Base-by-base conservation (phyloP, 2,888 invertebrate species). In the Piscicola geometra region DNA sequence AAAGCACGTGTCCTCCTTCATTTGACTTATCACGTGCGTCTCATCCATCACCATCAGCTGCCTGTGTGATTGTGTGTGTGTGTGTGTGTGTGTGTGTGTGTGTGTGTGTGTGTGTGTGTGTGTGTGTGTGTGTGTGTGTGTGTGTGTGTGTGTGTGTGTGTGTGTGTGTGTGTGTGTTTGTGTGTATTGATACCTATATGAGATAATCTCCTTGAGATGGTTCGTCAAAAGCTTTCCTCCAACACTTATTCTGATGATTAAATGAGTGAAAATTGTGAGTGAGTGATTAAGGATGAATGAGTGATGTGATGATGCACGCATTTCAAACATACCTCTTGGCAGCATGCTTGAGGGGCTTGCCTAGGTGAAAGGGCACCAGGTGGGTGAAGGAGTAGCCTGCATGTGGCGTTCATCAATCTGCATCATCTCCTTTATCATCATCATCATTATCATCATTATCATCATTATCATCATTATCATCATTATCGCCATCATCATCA, bases 21-120 rank as follows among this genome's bases (percentile, higher is more conserved):
- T 92, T 87, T 99, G 97, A 86, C 99, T 99, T 69, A 99, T 94
- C 0, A 99, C 95, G 86, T 93, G 95, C 0, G 96, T 95, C 86
- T 99, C 99, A 84, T 98, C 97, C 94, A 97, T 94, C 0, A 99
- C 96, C 87, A 99, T 94, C 67, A 98, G 86, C 83, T 98, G 97
- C 64, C 91, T 88, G 81, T n/a, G 12, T 64, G n/a, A 15, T 9
- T 15, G n/a, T 25, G 64, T 21, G 12, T 64, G 12, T 25, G n/a
- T 15, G 9, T 15, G n/a, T 15, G 9, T n/a, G n/a, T n/a, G n/a
- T n/a, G n/a, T n/a, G n/a, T n/a, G n/a, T n/a, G n/a, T 50, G 15
- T 50, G 15, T 18, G 52, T 18, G 52, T 18, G n/a, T 50, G 15
- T n/a, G n/a, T n/a, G n/a, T n/a, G n/a, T n/a, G n/a, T n/a, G n/a